phyloP scores from a whole-genome alignment of 2,797 vertebrate species.

The Gobio occitaniae region DNA sequence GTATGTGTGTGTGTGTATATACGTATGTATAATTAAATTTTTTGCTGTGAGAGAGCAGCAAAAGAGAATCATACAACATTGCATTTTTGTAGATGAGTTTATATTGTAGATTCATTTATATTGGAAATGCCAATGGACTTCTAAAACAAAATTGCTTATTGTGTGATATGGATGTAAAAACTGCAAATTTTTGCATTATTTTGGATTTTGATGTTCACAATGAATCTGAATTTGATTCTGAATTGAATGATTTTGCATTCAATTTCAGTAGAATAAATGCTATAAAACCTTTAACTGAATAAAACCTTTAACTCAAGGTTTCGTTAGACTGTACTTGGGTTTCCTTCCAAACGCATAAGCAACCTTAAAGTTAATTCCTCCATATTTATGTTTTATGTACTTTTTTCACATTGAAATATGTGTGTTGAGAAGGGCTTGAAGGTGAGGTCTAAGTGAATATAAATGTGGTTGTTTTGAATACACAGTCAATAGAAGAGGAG shows the following conservation, averaged over 20 bases:
- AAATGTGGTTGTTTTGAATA: constrained; percentile 26
- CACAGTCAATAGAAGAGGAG: not conserved
- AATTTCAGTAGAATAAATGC: too few species aligned
- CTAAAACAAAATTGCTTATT: constrained; percentile 15
- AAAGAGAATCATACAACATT: not conserved
- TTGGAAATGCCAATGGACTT: not conserved
- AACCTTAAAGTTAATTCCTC: not conserved
- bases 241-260: not conserved
- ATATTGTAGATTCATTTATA: constrained; percentile 29
- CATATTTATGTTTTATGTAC: not conserved
- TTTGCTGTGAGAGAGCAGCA: too few species aligned
- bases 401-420: not conserved
- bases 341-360: too few species aligned
- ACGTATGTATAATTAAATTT: not conserved
- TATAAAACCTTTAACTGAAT: not conserved
- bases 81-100: constrained; percentile 16
- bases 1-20: too few species aligned
- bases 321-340: too few species aligned
- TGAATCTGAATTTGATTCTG: not conserved
- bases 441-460: constrained; percentile 16
- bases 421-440: not conserved
- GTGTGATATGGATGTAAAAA: constrained; percentile 30
- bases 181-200: not conserved
- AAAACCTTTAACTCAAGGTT: not conserved
- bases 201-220: not conserved